These are phyloP conservation scores for Platypus cylindrus DNA, from an alignment of 2,888 invertebrate species.

Conservation along the genomic window DNA sequence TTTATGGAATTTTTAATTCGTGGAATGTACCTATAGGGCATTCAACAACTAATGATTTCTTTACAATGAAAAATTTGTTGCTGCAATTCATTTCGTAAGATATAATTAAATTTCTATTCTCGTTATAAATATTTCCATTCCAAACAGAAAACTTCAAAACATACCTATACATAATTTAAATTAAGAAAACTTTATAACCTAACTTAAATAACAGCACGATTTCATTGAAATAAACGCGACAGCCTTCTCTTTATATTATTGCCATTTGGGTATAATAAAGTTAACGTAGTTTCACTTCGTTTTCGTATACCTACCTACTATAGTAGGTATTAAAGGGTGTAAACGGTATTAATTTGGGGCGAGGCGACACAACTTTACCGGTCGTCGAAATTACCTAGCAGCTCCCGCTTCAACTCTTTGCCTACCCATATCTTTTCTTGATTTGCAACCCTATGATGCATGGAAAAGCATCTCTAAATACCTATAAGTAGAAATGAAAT, in stretches of 20 bases:
- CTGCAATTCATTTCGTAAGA: no score
- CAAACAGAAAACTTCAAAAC: no score
- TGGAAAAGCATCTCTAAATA: no score
- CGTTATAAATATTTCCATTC: no score
- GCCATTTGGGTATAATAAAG: conserved; percentile 13
- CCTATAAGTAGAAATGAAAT: conserved; percentile 37
- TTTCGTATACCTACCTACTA: no score
- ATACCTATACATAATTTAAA: no score
- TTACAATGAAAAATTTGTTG: no score
- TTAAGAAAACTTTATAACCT: conserved; percentile 1
- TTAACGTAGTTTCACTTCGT: conserved; percentile 14
- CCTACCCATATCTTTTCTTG: conserved; percentile 32
- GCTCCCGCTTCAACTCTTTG: conserved; percentile 19
- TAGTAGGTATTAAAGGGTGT: no score
- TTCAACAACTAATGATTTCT: no score
- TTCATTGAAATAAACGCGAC: conserved; percentile 7
- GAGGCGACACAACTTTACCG: conserved; percentile 1
- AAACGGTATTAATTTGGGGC: conserved; percentile 8
- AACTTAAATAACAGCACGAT: conserved; percentile 12
- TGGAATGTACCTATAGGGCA: not conserved
- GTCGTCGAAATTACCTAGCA: not conserved
- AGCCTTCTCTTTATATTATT: conserved; percentile 12
- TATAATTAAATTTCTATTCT: no score
- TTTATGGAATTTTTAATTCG: not conserved
- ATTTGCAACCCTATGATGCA: conserved; percentile 27